Base-by-base conservation (phyloP, 2,797 vertebrate genomes). In the Limnodromus scolopaceus region DNA sequence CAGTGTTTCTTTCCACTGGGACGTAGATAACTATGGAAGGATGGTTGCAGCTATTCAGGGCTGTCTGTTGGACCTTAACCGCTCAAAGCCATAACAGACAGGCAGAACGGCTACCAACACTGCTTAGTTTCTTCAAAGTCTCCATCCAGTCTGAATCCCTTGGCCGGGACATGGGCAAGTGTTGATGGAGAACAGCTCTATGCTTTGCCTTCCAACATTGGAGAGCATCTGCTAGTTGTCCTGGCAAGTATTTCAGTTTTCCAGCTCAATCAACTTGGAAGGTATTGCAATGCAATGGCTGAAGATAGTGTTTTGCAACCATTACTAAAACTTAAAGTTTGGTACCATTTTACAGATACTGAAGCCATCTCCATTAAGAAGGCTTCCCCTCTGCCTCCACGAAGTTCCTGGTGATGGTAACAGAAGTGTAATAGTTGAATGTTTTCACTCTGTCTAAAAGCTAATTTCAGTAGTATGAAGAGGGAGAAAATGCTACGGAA, bases 21-120 rank as follows among this genome's bases (percentile, higher is more conserved):
- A 10, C 23, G 36, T 17, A 68, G 64, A 27, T 49, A 49, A 10
- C 22, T 70, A 70, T n/a, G 38, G 36, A 57, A 74, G 41, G 49
- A 58, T 9, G 19, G 45, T 39, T 63, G 15, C 13, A 39, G 65
- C n/a, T 38, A 1, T 55, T 34, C 43, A n/a, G 11, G 45, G 14
- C 41, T n/a, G 45, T 25, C 58, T 14, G 68, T 66, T 58, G 46
- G 36, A 18, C 34, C 28, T 36, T 30, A 5, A 4, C 4, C 3
- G 2, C 39, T 66, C 53, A 13, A 27, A 38, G 74, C 8, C 6
- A 3, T 25, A 6, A 0, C 1, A 2, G 1, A 18, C 45, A 34
- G 61, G 39, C 65, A 70, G 75, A 43, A 46, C 19, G 46, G 53
- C 3, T 1, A 1, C 24, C 1, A 36, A 24, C 45, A 7, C 34